Conservation (phyloP, 1,140 invertebrate species). For the Pinna nobilis region DNA sequence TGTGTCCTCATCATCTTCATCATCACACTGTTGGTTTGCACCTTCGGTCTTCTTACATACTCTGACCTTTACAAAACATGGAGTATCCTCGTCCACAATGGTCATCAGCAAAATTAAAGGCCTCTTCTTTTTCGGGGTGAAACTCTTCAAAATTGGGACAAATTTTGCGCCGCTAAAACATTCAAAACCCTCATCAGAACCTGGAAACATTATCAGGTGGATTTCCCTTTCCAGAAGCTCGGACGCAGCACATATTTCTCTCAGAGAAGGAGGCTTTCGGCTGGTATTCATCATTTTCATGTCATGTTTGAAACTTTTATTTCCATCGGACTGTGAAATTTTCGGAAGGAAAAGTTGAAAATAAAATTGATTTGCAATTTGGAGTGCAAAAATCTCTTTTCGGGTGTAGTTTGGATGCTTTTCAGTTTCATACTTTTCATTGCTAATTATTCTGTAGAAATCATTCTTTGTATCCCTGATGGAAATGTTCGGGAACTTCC, state of each 20-base stretch:
- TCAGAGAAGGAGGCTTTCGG: not conserved
- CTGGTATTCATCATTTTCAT: not conserved
- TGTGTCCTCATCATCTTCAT: too few relatives aligned
- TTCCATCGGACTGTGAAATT: not conserved
- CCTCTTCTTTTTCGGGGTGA: too few relatives aligned
- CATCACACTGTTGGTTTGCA: not conserved
- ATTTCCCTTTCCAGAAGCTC: not conserved
- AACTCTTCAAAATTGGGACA: not conserved
- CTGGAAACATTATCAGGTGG: not conserved
- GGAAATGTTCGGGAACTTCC: too few relatives aligned
- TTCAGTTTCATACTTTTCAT: too few relatives aligned
- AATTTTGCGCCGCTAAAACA: not conserved
- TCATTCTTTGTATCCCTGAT: too few relatives aligned
- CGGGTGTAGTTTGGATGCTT: too few relatives aligned
- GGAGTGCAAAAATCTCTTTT: not conserved
- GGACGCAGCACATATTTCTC: not conserved
- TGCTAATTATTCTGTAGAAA: too few relatives aligned
- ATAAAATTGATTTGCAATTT: not conserved
- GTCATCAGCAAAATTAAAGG: not conserved
- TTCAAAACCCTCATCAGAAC: too few relatives aligned
- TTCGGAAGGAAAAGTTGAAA: not conserved
- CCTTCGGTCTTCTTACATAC: not conserved
- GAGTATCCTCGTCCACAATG: not conserved
- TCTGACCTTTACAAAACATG: too few relatives aligned
- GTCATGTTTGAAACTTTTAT: not conserved